Conservation (phyloP, 2,888 invertebrate genomes). For the Eumacrocentrus americanus region DNA sequence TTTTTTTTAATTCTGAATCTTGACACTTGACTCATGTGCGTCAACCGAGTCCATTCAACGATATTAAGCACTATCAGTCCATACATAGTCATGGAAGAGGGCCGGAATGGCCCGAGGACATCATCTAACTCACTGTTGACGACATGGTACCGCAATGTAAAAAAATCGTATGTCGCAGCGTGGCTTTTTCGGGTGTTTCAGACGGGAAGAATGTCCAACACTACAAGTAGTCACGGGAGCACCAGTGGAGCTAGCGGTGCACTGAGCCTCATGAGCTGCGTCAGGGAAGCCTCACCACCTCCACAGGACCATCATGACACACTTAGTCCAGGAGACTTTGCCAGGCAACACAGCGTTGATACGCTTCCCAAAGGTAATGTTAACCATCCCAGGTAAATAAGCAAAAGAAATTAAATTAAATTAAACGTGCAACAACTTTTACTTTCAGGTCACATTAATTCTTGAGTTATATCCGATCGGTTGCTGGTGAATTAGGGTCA, state of each 20-base stretch:
- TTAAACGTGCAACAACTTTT: neutral
- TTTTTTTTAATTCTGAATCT: too few relatives aligned
- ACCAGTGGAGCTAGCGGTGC: slow-evolving; percentile 66
- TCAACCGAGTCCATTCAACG: too few relatives aligned
- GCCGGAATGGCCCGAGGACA: slow-evolving; percentile 35
- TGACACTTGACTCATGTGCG: too few relatives aligned
- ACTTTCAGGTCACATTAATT: neutral
- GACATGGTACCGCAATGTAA: slow-evolving; percentile 45
- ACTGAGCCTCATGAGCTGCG: slow-evolving; percentile 72
- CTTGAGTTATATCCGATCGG: neutral
- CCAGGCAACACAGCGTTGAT: slow-evolving; percentile 48
- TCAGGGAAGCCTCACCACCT: slow-evolving; percentile 68
- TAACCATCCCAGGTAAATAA: too few relatives aligned
- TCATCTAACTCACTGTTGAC: slow-evolving; percentile 39
- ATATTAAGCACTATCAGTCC: too few relatives aligned
- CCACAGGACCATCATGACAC: slow-evolving; percentile 66
- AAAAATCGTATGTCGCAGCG: slow-evolving; percentile 46
- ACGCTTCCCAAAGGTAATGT: slow-evolving; percentile 56
- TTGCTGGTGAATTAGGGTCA: slow-evolving; percentile 3
- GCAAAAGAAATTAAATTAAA: neutral
- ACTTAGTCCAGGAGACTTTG: slow-evolving; percentile 46
- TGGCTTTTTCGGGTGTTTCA: slow-evolving; percentile 54
- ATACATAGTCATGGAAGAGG: neutral
- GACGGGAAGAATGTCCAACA: slow-evolving; percentile 47
- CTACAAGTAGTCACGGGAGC: slow-evolving; percentile 46